Percentiles rank a stretch among this genome's conserved stretches.
Evolutionary conservation across 2,797 vertebrate genomes (phyloP).

Genomic region (Gymnothorax reevesii): DNA sequence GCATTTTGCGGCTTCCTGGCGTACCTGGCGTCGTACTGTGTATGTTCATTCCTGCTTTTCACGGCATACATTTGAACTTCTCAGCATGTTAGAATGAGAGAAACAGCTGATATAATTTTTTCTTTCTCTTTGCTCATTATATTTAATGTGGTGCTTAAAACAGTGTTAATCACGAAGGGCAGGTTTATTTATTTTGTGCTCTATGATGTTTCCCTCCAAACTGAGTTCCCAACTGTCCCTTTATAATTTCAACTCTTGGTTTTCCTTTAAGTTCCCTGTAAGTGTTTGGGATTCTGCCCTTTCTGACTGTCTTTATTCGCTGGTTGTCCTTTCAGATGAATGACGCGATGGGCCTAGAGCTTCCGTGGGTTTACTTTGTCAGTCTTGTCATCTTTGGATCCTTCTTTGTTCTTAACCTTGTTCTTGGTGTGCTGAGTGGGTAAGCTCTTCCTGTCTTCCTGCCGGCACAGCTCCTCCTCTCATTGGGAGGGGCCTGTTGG

Average conservation of each 20-base stretch:
- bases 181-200: not conserved
- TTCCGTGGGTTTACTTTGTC: slow-evolving; percentile 99
- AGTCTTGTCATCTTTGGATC: slow-evolving; percentile 99
- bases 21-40: not conserved
- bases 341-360: slow-evolving; percentile 98
- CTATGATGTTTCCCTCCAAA: not conserved
- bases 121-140: not conserved
- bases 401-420: slow-evolving; percentile 99
- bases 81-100: slow-evolving; percentile 44
- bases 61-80: not conserved
- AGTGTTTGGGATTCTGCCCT: not conserved
- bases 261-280: not conserved
- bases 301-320: slow-evolving; percentile 17
- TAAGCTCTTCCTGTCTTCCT: slow-evolving; percentile 81
- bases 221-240: not conserved
- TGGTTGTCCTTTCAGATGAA: slow-evolving; percentile 87
- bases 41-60: not conserved
- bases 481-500: not conserved
- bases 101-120: not conserved
- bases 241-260: not conserved
- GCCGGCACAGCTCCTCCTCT: slow-evolving; percentile 69
- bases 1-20: not conserved
- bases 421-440: slow-evolving; percentile 98
- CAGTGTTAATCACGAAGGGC: not conserved
- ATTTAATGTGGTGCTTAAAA: not conserved